Percentiles rank a stretch among this genome's conserved stretches.
Evolutionary conservation across 2,888 invertebrate species (phyloP).

Genomic region (Tinea semifulvella): DNA sequence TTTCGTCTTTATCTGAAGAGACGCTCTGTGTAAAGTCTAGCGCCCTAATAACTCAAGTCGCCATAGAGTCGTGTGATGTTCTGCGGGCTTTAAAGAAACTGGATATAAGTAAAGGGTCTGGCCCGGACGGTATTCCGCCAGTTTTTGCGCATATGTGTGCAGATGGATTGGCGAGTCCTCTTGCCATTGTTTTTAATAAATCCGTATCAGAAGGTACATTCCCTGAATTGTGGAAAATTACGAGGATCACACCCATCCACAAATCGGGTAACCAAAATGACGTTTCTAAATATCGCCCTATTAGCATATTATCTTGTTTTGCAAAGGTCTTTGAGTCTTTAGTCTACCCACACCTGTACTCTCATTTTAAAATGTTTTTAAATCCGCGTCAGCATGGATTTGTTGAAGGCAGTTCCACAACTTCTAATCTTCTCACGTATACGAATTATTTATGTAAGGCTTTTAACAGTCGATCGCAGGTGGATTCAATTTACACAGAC

Average conservation of each 20-base stretch:
- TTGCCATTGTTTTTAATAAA: constrained; percentile 16
- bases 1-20: too few relatives aligned
- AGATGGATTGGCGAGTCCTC: too few relatives aligned
- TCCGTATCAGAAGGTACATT: constrained; percentile 19
- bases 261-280: constrained; percentile 17
- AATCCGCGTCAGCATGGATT: constrained; percentile 12
- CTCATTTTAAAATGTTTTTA: background rate
- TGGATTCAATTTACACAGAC: constrained; percentile 13
- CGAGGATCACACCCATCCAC: constrained; percentile 17
- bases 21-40: too few relatives aligned
- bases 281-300: constrained; percentile 17
- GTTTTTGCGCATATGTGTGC: too few relatives aligned
- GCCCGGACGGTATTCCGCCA: too few relatives aligned
- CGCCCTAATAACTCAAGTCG: too few relatives aligned
- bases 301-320: constrained; percentile 15
- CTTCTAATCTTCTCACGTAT: constrained; percentile 9
- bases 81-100: too few relatives aligned
- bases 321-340: constrained; percentile 17
- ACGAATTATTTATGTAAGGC: background rate
- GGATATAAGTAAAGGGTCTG: too few relatives aligned
- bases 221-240: constrained; percentile 18
- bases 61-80: too few relatives aligned
- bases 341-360: background rate
- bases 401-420: constrained; percentile 7
- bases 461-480: background rate